phyloP scores from a whole-genome alignment of 2,888 invertebrate species.

The Ramazzottius varieornatus region DNA sequence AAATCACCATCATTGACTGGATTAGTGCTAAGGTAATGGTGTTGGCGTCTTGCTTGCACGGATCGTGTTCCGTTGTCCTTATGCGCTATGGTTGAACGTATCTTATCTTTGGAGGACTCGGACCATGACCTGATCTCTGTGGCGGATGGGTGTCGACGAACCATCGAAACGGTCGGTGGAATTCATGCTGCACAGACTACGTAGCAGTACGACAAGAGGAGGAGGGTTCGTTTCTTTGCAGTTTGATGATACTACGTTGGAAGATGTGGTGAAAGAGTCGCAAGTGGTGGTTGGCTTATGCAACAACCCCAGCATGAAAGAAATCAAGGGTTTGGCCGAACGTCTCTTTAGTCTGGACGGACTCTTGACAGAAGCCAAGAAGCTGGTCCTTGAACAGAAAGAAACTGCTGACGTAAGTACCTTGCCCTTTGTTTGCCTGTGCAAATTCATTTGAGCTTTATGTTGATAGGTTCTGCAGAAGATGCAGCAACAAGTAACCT shows the following conservation, averaged over 20 bases:
- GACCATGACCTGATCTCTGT: constrained; percentile 5
- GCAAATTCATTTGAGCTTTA: background rate
- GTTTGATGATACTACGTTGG: background rate
- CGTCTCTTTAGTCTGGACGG: constrained; percentile 8
- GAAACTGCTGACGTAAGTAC: constrained; percentile 3
- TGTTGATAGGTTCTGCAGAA: background rate
- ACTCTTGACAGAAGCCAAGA: constrained; percentile 4
- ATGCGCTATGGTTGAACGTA: background rate
- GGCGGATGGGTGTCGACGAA: background rate
- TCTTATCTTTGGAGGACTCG: too few relatives aligned
- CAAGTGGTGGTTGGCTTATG: background rate
- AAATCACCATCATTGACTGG: constrained; percentile 6
- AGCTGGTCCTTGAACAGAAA: background rate
- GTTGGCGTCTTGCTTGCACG: background rate
- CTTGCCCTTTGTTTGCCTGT: background rate
- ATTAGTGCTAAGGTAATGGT: constrained; percentile 4
- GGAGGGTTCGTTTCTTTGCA: background rate
- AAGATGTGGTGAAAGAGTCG: background rate
- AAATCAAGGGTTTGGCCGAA: constrained; percentile 8
- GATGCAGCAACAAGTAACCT: background rate
- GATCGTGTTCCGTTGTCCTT: background rate
- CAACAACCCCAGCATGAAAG: constrained; percentile 6
- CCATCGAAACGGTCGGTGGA: background rate
- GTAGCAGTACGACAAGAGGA: background rate
- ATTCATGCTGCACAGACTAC: background rate